Evolutionary conservation across 2,888 invertebrate genomes (phyloP).

Genomic region (Agriotes lineatus): DNA sequence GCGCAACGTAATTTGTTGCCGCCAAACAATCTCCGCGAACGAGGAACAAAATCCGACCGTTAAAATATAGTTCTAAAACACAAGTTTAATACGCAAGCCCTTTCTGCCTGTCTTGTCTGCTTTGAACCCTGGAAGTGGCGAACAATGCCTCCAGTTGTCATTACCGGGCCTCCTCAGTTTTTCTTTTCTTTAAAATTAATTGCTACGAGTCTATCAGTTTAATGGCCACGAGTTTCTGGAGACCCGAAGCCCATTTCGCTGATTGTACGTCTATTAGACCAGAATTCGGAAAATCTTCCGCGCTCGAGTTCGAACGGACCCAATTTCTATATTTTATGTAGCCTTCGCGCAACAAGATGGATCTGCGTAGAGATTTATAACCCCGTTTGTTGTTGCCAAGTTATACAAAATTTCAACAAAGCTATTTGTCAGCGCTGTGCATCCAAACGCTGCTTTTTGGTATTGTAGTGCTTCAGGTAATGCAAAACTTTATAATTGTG

Average conservation of each 20-base stretch:
- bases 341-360: not conserved
- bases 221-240: not conserved
- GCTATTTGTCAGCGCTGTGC: not conserved
- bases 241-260: not conserved
- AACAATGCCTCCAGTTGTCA: not conserved
- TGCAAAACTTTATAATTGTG: conserved; percentile 22
- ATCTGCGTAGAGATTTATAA: conserved; percentile 4
- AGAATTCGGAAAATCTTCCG: not conserved
- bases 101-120: not conserved
- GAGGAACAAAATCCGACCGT: not conserved
- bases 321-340: not conserved
- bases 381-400: conserved; percentile 2
- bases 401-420: conserved; percentile 3
- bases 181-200: not conserved
- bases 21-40: not conserved
- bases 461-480: not conserved
- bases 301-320: not conserved
- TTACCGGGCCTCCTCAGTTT: not conserved
- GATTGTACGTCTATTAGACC: not conserved
- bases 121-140: not conserved
- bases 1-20: not conserved
- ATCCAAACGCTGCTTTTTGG: not conserved
- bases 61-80: not conserved
- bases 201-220: not conserved
- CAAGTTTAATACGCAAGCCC: no score